Evolutionary conservation across 1,140 invertebrate species (phyloP), one percentile per base, ranked within the genome.

Genomic region (Bombus ignitus): DNA sequence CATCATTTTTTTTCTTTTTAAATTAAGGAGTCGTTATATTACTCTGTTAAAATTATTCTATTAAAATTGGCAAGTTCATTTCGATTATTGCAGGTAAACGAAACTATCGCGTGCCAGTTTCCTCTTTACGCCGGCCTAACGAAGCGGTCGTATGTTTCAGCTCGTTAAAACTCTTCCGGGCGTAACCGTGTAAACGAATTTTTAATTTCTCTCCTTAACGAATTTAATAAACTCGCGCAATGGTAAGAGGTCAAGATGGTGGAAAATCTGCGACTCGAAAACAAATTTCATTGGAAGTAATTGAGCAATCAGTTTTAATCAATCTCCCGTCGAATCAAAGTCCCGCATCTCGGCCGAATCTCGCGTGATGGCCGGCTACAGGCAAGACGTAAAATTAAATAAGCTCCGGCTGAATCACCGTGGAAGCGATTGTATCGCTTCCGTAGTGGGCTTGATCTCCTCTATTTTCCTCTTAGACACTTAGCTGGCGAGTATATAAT

Each of bases 381-480:
- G 72, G 73, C 25, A 57, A 42, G 47, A 83, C 82, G 65, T 83
- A 71, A 78, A 83, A 83, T 83, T 83, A 83, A 83, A 83, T 83
- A 77, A 83, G 81, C 59, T 77, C 25, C 53, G 37, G 62, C 62
- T n/a, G 59, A 83, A 83, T 83, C 42, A 77, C 73, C 74, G 81
- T 53, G 73, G 15, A 76, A 42, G 74, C 73, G 81, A 83, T 83
- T 66, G 39, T 68, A 77, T 77, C 74, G 35, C 47, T 47, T 22
- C 35, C 74, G 44, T 57, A n/a, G 47, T 53, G 47, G 18, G 57
- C 70, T 32, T 22, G 62, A 42, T 37, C 53, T 47, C n/a, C 5
- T 10, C 71, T 35, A n/a, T n/a, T 53, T 57, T 32, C 22, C 9
- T 10, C 35, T 42, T 13, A 18, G 70, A 53, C 79, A 72, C 79